A percentile compares a stretch with the other conserved stretches of the same genome.
phyloP scores from a whole-genome alignment of 2,888 invertebrate genomes.

The Acleris literana region DNA sequence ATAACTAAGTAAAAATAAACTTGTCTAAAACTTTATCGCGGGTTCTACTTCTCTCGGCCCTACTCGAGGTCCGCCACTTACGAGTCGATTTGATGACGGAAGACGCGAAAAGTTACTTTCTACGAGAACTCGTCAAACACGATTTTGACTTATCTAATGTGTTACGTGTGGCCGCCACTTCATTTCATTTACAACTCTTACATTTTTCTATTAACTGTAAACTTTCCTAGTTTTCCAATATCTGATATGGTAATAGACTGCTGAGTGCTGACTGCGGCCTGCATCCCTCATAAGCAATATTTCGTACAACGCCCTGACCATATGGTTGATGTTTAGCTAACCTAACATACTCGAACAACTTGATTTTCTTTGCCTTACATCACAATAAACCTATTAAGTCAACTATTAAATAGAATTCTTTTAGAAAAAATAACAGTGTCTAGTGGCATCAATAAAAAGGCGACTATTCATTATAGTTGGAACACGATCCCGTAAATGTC shows the following conservation, averaged over 20 bases:
- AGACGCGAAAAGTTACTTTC: slow-evolving; percentile 9
- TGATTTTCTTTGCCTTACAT: no score
- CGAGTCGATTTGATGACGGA: slow-evolving; percentile 3
- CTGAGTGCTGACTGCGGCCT: no score
- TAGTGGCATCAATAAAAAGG: not conserved
- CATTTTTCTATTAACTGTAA: no score
- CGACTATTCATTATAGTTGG: not conserved
- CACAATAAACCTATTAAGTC: no score
- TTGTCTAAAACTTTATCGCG: slow-evolving; percentile 26
- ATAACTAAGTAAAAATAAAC: slow-evolving; percentile 27
- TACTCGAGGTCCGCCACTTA: slow-evolving; percentile 14
- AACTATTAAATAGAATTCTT: no score
- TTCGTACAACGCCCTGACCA: no score
- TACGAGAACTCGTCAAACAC: slow-evolving; percentile 4
- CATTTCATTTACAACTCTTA: not conserved
- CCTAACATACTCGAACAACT: no score
- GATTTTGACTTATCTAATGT: not conserved
- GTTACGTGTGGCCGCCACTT: not conserved
- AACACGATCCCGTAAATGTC: no score
- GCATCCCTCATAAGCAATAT: no score
- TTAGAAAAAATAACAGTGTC: not conserved
- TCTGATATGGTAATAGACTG: no score
- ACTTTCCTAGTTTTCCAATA: no score
- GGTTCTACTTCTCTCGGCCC: slow-evolving; percentile 9
- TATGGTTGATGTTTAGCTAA: no score